Evolutionary conservation across 1,140 invertebrate species (phyloP).

Genomic region (Adelges cooleyi): DNA sequence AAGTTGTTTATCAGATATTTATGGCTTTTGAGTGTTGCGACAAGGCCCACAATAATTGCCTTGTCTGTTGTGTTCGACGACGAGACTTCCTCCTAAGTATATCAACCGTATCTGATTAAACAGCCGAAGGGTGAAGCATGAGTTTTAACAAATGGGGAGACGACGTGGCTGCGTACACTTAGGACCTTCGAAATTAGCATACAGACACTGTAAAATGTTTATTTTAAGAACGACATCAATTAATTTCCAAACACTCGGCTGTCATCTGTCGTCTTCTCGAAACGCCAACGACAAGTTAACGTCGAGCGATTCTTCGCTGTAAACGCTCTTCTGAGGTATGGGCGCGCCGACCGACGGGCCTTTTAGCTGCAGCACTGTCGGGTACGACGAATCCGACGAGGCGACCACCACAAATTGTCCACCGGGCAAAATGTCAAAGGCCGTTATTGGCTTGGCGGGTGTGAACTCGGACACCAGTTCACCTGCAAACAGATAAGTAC

Average conservation of each 20-base stretch:
- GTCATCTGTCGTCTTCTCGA: not conserved
- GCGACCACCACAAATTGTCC: slow-evolving; percentile 60
- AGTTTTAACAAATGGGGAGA: too few relatives aligned
- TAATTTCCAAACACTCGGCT: too few relatives aligned
- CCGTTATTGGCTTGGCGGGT: slow-evolving; percentile 56
- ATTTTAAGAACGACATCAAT: too few relatives aligned
- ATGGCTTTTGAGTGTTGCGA: too few relatives aligned
- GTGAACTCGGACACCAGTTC: slow-evolving; percentile 66
- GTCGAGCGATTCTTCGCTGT: slow-evolving; percentile 39
- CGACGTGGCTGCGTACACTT: too few relatives aligned
- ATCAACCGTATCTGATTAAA: too few relatives aligned
- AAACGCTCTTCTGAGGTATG: slow-evolving; percentile 35
- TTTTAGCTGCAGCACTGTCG: slow-evolving; percentile 51
- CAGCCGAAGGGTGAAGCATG: too few relatives aligned
- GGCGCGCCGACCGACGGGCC: slow-evolving; percentile 37
- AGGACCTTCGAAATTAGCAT: too few relatives aligned
- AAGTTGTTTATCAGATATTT: not conserved
- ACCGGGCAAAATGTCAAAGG: slow-evolving; percentile 59
- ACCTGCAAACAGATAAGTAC: slow-evolving; percentile 42
- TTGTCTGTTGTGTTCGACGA: too few relatives aligned
- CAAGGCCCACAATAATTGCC: too few relatives aligned
- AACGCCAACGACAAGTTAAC: slow-evolving; percentile 1
- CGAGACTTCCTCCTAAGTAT: too few relatives aligned
- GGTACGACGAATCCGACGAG: slow-evolving; percentile 46
- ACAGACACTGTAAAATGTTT: too few relatives aligned